Evolutionary conservation across 2,797 vertebrate genomes (phyloP).

Genomic region (Decapterus maruadsi): DNA sequence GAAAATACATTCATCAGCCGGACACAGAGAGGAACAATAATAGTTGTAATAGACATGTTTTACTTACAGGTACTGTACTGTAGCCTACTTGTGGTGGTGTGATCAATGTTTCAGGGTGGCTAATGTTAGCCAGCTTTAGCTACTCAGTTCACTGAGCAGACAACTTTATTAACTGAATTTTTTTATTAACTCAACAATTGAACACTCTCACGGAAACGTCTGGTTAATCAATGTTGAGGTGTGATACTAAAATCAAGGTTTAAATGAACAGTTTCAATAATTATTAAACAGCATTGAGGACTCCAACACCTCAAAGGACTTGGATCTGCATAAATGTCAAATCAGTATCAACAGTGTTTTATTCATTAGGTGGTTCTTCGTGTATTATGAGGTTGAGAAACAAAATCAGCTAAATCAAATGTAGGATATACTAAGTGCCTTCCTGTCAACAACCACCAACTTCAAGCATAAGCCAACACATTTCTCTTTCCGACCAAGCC

Average conservation of each 20-base stretch:
- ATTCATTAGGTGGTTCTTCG: too few relatives aligned
- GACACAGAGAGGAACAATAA: neutral
- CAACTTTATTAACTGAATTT: too few relatives aligned
- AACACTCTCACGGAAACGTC: neutral
- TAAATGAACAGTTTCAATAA: constrained; percentile 11
- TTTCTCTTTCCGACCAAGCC: constrained; percentile 18
- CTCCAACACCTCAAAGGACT: neutral
- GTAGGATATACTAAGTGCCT: neutral
- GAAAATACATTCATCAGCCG: neutral
- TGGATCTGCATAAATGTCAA: neutral
- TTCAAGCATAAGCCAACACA: constrained; percentile 23
- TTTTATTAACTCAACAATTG: too few relatives aligned
- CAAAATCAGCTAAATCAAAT: neutral
- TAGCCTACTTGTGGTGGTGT: too few relatives aligned
- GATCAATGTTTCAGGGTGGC: neutral
- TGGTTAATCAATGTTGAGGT: constrained; percentile 18
- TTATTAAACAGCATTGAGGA: neutral
- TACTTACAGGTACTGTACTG: too few relatives aligned
- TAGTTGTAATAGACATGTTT: accelerated
- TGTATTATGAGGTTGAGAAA: too few relatives aligned
- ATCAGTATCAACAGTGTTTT: neutral
- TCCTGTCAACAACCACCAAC: neutral
- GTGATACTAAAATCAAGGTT: neutral
- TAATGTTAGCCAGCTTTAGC: neutral
- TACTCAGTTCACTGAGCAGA: neutral